Conservation (phyloP, 1,140 invertebrate species). For the Lepeophtheirus salmonis region DNA sequence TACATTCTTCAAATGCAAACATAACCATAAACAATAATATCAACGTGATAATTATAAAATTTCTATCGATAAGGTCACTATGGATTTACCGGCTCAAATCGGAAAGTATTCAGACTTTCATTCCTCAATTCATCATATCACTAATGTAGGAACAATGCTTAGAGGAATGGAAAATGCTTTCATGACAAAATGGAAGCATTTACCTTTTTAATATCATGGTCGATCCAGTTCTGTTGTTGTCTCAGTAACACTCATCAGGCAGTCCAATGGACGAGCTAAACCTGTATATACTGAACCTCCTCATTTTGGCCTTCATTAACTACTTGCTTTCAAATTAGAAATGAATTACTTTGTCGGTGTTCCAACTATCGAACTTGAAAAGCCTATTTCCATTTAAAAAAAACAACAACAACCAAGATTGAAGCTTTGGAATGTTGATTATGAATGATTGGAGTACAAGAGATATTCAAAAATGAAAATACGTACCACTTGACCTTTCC, state of each 20-base stretch:
- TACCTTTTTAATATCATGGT: conserved; percentile 94
- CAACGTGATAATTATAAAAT: too few relatives aligned
- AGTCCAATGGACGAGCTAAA: conserved; percentile 74
- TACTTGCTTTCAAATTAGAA: conserved; percentile 94
- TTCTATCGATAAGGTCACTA: too few relatives aligned
- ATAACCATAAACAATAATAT: too few relatives aligned
- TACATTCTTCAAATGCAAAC: too few relatives aligned
- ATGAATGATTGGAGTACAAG: conserved; percentile 99
- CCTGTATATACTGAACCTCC: conserved; percentile 62
- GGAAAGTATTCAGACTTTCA: conserved; percentile 99
- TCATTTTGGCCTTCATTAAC: conserved; percentile 57
- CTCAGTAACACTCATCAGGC: conserved; percentile 70
- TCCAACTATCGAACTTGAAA: conserved; percentile 52
- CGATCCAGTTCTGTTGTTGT: conserved; percentile 83
- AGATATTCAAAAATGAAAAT: conserved; percentile 98
- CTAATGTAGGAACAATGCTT: conserved; percentile 94
- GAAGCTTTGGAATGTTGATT: conserved; percentile 91
- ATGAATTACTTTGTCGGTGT: conserved; percentile 83
- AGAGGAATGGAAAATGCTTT: conserved; percentile 72
- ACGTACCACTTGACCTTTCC: conserved; percentile 95
- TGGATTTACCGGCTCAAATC: too few relatives aligned
- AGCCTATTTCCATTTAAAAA: conserved; percentile 55
- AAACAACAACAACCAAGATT: too few relatives aligned
- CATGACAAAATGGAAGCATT: conserved; percentile 88
- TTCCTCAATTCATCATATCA: conserved; percentile 90